phyloP scores from a whole-genome alignment of 2,888 invertebrate genomes.

The Resseliella maxima region DNA sequence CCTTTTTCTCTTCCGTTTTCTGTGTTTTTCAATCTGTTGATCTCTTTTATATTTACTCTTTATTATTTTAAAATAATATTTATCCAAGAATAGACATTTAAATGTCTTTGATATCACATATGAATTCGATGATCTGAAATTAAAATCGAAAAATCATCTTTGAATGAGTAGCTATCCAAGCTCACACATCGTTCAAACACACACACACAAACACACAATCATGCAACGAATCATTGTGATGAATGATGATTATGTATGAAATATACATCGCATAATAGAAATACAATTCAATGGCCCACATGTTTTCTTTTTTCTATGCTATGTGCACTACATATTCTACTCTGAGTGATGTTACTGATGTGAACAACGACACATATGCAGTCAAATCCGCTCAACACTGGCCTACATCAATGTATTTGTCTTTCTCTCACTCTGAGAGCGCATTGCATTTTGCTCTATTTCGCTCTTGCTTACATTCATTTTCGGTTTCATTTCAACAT shows the following conservation, averaged over 20 bases:
- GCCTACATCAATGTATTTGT: slow-evolving; percentile 39
- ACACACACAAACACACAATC: background rate
- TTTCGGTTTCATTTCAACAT: slow-evolving; percentile 28
- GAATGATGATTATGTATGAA: background rate
- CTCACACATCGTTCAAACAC: background rate
- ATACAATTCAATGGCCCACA: slow-evolving; percentile 17
- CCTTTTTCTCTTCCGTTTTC: too few species aligned
- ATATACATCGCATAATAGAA: slow-evolving; percentile 6
- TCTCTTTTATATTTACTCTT: too few species aligned
- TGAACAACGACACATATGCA: background rate
- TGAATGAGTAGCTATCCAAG: background rate
- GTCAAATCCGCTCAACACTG: background rate
- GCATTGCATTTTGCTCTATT: slow-evolving; percentile 35
- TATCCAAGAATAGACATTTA: too few species aligned
- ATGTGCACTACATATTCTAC: slow-evolving; percentile 8
- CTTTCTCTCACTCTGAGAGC: too few species aligned
- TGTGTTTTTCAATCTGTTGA: too few species aligned
- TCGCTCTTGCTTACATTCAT: slow-evolving; percentile 31
- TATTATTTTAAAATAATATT: too few species aligned
- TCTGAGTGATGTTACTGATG: background rate
- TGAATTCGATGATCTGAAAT: too few species aligned
- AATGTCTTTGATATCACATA: too few species aligned
- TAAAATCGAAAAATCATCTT: too few species aligned
- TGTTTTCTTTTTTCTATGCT: slow-evolving; percentile 49
- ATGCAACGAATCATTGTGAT: background rate